Base-by-base conservation (phyloP, 2,113 vertebrate species). In the Ptychochromis oligacanthus region DNA sequence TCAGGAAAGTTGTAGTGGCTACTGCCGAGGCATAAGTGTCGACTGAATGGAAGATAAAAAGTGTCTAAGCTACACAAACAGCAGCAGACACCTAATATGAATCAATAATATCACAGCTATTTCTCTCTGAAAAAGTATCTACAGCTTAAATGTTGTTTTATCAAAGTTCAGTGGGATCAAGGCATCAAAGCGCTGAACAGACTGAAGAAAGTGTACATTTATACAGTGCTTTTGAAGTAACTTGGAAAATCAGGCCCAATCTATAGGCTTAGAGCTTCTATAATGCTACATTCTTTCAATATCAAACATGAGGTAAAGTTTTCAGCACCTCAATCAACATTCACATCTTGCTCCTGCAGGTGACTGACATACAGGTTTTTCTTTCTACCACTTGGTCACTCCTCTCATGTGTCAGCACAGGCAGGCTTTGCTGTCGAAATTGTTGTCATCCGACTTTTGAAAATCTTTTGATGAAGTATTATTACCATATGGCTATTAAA, bases 1-100 rank as follows among this genome's bases (percentile, higher is more conserved):
- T 93, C 92, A 86, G 88, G 65, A 58, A 88, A 86, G 91, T 76
- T 87, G 90, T 52, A 80, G 87, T 46, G 79, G 81, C 54, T 31
- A 60, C 84, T 74, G 82, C 79, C 4, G 62, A 84, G 79, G 64
- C 79, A 34, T 76, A 86, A 88, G 86, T 62, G 87, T 84, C 67
- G 58, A 86, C 55, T 62, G 78, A 70, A 80, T 14, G 59, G 83
- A 65, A 93, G 90, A 93, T 93, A 87, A 88, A n/a, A 90, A 85
- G 82, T 78, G 17, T 67, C 77, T 74, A 72, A 8, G 81, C 77
- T 78, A 36, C 84, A 82, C 89, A 88, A 91, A 93, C 88, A 81
- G 65, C 67, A 46, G 82, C 81, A 75, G 83, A 88, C 67, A 34
- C 55, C 43, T 58, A 82, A 85, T 75, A 86, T 83, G 82, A 93